phyloP scores from a whole-genome alignment of 2,888 invertebrate species.

The Laspeyria flexula region DNA sequence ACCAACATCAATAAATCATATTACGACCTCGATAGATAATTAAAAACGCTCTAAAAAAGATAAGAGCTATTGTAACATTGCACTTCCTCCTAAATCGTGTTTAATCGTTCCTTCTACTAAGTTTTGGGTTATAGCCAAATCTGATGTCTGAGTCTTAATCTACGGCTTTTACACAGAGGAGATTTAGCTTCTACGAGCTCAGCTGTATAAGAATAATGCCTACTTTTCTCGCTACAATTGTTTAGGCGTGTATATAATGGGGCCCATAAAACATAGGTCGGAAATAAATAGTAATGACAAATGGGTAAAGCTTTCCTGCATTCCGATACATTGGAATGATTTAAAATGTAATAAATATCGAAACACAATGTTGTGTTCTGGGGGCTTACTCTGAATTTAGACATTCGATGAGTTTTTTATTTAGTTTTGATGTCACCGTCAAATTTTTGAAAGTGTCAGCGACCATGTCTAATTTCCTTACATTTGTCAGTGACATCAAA shows the following conservation, averaged over 20 bases:
- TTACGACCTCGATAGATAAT: conserved; percentile 9
- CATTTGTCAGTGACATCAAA: too few species aligned
- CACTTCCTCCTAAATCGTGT: background rate
- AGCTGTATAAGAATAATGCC: background rate
- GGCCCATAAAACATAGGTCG: background rate
- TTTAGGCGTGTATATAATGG: background rate
- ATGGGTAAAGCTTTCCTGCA: background rate
- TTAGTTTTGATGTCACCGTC: too few species aligned
- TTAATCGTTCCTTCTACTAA: background rate
- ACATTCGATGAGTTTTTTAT: too few species aligned
- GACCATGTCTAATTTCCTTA: too few species aligned
- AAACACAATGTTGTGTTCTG: background rate
- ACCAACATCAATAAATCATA: conserved; percentile 1
- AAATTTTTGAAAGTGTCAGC: too few species aligned
- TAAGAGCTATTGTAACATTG: conserved; percentile 1
- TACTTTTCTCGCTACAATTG: background rate
- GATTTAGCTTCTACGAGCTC: background rate
- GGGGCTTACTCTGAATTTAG: too few species aligned
- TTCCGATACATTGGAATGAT: background rate
- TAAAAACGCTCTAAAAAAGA: background rate
- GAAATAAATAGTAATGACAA: background rate
- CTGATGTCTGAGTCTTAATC: conserved; percentile 7
- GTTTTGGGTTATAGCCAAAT: conserved; percentile 7
- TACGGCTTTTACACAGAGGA: background rate
- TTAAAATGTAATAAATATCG: background rate